Conservation (phyloP, 64 coral and sea anemone genomes). For the Dendronephthya gigantea region DNA sequence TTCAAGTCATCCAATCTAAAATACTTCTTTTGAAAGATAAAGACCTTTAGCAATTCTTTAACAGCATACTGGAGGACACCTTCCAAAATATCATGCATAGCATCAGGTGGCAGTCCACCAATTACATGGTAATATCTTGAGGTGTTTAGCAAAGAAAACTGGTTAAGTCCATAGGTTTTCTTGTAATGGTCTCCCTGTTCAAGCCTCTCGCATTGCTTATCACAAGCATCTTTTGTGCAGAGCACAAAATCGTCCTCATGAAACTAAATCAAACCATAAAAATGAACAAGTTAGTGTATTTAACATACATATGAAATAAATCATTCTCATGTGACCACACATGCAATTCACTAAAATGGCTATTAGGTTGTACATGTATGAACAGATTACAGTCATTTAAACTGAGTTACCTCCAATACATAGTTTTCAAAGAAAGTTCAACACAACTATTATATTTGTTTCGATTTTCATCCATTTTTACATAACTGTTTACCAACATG, state of each 20-base stretch:
- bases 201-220: not conserved
- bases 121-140: conserved; percentile 4
- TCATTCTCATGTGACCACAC: too few relatives aligned
- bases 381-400: too few relatives aligned
- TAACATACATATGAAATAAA: not conserved
- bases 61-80: not conserved
- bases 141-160: not conserved
- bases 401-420: too few relatives aligned
- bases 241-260: not conserved
- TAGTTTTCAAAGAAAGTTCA: too few relatives aligned
- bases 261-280: not conserved
- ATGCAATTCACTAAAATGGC: too few relatives aligned
- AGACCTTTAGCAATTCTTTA: not conserved
- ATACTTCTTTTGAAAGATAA: not conserved
- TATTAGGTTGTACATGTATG: too few relatives aligned
- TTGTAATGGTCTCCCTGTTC: not conserved
- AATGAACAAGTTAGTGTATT: not conserved
- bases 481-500: too few relatives aligned
- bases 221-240: not conserved
- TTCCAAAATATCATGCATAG: not conserved
- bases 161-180: not conserved
- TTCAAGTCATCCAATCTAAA: not conserved
- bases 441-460: not conserved
- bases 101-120: conserved; percentile 1
- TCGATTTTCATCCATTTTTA: not conserved